Evolutionary conservation across 2,888 invertebrate species (phyloP).

Genomic region (Cordylochernes scorpioides): DNA sequence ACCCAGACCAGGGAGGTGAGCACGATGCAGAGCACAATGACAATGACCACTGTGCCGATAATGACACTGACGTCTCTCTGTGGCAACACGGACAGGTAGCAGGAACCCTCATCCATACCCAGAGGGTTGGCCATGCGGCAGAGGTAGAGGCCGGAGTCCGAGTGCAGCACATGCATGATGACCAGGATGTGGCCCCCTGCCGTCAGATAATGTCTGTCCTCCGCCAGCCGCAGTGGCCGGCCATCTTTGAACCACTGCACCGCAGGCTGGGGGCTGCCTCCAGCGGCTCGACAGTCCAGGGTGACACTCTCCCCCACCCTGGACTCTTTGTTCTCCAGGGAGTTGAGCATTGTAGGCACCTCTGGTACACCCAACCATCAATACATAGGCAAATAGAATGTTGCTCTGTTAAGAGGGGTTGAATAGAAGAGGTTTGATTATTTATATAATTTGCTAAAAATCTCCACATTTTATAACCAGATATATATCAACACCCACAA

Average conservation of each 20-base stretch:
- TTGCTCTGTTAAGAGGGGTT: no score
- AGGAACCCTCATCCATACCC: conserved; percentile 43
- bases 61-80: conserved; percentile 36
- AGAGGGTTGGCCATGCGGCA: conserved; percentile 67
- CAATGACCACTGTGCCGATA: conserved; percentile 61
- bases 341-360: conserved; percentile 55
- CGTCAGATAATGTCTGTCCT: conserved; percentile 59
- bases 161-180: conserved; percentile 46
- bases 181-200: conserved; percentile 62
- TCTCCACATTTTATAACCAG: no score
- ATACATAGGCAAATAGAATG: no score
- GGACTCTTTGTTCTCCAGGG: conserved; percentile 58
- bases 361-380: conserved; percentile 34
- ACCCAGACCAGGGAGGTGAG: conserved; percentile 77
- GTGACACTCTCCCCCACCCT: conserved; percentile 56
- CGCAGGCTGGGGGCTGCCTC: conserved; percentile 55
- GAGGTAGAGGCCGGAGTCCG: conserved; percentile 60
- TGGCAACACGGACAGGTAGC: conserved; percentile 41
- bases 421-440: no score
- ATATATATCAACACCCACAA: no score
- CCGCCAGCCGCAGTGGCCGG: conserved; percentile 38
- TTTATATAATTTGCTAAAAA: no score
- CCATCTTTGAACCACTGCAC: conserved; percentile 65
- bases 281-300: conserved; percentile 58
- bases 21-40: conserved; percentile 65